Evolutionary conservation across 1,140 invertebrate genomes (phyloP).

Genomic region (Lasioglossum albipes): DNA sequence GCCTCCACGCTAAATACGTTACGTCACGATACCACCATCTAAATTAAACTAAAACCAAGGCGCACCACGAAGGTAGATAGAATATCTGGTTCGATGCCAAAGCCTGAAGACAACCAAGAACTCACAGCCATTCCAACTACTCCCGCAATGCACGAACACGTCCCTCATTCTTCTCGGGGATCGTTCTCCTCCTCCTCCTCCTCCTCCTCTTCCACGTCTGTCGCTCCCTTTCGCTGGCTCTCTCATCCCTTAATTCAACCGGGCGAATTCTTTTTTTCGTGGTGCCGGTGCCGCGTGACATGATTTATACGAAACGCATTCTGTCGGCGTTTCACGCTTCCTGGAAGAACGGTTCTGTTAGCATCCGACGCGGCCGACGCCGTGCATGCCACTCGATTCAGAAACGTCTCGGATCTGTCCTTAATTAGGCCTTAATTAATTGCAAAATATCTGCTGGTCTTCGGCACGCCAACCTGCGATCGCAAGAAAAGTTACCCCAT

Average conservation of each 20-base stretch:
- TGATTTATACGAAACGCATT: slow-evolving; percentile 49
- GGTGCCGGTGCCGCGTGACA: slow-evolving; percentile 2
- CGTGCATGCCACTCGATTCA: slow-evolving; percentile 27
- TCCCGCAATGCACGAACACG: slow-evolving; percentile 66
- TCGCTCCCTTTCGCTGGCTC: slow-evolving; percentile 16
- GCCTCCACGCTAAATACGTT: slow-evolving; percentile 68
- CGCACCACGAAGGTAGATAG: slow-evolving; percentile 69
- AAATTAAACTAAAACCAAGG: slow-evolving; percentile 74
- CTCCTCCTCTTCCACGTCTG: background rate
- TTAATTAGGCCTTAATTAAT: slow-evolving; percentile 51
- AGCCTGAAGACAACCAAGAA: slow-evolving; percentile 66
- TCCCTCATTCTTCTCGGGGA: slow-evolving; percentile 61
- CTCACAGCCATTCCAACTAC: slow-evolving; percentile 69
- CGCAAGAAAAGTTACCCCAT: background rate
- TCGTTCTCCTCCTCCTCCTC: slow-evolving; percentile 16
- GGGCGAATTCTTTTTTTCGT: slow-evolving; percentile 20
- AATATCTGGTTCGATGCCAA: slow-evolving; percentile 75
- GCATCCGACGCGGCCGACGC: slow-evolving; percentile 1
- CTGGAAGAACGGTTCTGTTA: slow-evolving; percentile 28
- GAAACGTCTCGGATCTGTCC: slow-evolving; percentile 29
- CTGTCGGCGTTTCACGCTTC: slow-evolving; percentile 52
- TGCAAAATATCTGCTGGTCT: background rate
- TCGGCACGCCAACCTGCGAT: background rate
- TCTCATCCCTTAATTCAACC: slow-evolving; percentile 36
- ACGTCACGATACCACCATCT: slow-evolving; percentile 71